Base-by-base conservation (phyloP, 2,113 vertebrate genomes). In the Panurus biarmicus region DNA sequence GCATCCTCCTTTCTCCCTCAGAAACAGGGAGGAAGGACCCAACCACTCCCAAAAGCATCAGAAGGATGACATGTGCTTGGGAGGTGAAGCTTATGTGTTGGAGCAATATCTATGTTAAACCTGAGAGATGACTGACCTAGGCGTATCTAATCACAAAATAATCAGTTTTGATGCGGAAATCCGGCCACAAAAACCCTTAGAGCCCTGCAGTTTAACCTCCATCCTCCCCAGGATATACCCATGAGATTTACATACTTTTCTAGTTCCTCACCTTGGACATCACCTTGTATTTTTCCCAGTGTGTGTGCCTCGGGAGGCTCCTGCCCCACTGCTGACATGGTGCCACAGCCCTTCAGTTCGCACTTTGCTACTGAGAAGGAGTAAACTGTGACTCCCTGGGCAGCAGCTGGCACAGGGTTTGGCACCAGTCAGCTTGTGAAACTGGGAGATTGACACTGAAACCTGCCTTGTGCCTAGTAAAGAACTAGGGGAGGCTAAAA, bases 351-450 rank as follows among this genome's bases (percentile, higher is more conserved):
- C 64, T 76, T 38, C 38, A 40, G 50, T 66, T 94, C 80, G 61
- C 67, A 51, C 90, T 28, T 89, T 16, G 2, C 42, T 54, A 4
- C 50, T 11, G 81, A 89, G 76, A 14, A 77, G 71, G 69, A 95
- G 44, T 56, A 91, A 95, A 92, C 80, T 75, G 65, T 65, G 69
- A 88, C 56, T 95, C 87, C 53, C 88, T 1, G 26, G 82, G 61
- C 28, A 95, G 85, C 65, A 73, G 87, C 12, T 88, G 85, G 82
- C 85, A 51, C 60, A 12, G 60, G 57, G n/a, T 38, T 91, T 88
- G 79, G 64, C 86, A 93, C 95, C 94, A 76, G 53, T 92, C 94
- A 91, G 83, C 81, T 80, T 81, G 74, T 89, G 86, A 96, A 95
- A 78, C 61, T 14, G 65, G 60, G 67, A 62, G 90, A 82, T 86